phyloP scores from a whole-genome alignment of 2,113 vertebrate genomes.

The Sus scrofa region DNA sequence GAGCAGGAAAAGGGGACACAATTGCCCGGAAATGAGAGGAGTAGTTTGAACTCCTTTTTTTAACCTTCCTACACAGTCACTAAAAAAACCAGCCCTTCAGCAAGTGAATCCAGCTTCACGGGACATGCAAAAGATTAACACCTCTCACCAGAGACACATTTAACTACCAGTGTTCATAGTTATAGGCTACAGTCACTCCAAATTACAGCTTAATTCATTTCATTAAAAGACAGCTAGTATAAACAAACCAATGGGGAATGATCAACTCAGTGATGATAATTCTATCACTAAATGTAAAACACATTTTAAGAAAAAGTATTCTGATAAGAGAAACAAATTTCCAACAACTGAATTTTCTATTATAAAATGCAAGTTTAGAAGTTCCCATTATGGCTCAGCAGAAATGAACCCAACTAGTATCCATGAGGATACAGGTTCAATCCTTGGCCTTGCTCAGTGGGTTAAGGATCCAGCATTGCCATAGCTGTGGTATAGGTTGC shows the following conservation, averaged over 20 bases:
- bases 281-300: background rate
- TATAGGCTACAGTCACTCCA: background rate
- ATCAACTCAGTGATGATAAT: background rate
- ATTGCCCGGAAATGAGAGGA: background rate
- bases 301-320: background rate
- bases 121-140: background rate
- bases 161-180: background rate
- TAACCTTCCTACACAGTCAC: background rate
- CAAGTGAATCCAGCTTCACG: background rate
- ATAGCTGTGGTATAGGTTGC: too few relatives aligned
- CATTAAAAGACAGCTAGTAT: background rate
- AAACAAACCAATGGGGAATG: background rate
- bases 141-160: background rate
- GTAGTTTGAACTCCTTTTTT: background rate
- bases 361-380: background rate
- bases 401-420: too few relatives aligned
- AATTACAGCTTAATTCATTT: background rate
- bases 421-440: too few relatives aligned
- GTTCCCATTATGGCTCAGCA: too few relatives aligned
- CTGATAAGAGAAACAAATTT: background rate
- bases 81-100: background rate
- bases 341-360: background rate
- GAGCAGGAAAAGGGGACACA: background rate
- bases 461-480: too few relatives aligned
- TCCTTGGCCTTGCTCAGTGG: too few relatives aligned